Base-by-base conservation (phyloP, 2,888 invertebrate species). In the Anoncus sp. region DNA sequence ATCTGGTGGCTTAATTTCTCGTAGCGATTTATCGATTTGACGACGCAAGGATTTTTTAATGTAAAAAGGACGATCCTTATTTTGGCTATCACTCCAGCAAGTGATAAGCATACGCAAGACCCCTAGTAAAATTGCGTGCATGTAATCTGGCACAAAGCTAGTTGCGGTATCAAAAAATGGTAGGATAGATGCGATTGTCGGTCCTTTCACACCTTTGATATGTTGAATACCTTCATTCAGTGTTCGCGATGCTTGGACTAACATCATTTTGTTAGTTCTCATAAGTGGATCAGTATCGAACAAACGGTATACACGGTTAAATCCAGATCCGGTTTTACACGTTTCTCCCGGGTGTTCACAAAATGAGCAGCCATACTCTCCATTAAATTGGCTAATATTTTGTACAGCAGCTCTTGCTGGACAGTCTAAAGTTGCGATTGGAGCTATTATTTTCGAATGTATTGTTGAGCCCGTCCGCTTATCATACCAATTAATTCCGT, bases 351-450 rank as follows among this genome's bases (percentile, higher is more conserved):
- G 65, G 45, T 71, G 67, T 22, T 79, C 74, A 22, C 76, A 81
- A 38, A 35, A 67, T 20, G 76, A 70, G 47, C 81, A 81, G 7
- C 81, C 73, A 20, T 31, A 70, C 20, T 69, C 55, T 9, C 70
- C 77, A 27, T 75, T 80, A 18, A 59, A 75, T 45, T 66, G 63
- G 18, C 45, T 74, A 9, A 76, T 10, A 27, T 81, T 79, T 60
- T 76, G 76, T 1, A 67, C 72, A 0, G 74, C 35, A 27, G 74
- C 53, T 70, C 63, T 53, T 40, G 74, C 69, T 27, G 71, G 79
- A 31, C 60, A 63, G 53, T 60, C 60, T 16, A 60, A 53, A 3
- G 27, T 40, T 18, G 70, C 60, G 40, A 62, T 70, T 6, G 60
- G 53, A n/a, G 51, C 60, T 43, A 70, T 60, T 1, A 66, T 62